Conservation (phyloP, 2,888 invertebrate genomes). For the Trichacis sp. region DNA sequence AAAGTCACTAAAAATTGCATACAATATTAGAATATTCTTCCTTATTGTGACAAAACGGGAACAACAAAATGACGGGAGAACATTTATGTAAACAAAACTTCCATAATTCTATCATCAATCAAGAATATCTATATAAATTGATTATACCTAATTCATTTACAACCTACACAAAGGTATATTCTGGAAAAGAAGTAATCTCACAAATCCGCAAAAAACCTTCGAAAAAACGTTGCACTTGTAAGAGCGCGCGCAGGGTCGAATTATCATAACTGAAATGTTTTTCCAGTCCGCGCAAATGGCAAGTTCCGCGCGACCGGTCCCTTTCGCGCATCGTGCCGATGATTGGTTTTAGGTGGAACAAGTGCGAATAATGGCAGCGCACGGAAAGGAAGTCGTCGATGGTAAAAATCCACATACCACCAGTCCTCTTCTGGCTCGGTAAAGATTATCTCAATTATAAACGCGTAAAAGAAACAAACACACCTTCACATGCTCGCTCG, state of each 20-base stretch:
- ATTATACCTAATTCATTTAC: too few relatives aligned
- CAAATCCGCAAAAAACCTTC: too few relatives aligned
- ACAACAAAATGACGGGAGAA: too few relatives aligned
- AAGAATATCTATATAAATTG: too few relatives aligned
- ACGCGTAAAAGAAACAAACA: conserved; percentile 63
- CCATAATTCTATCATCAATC: too few relatives aligned
- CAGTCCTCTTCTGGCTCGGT: conserved; percentile 48
- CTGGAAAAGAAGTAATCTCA: too few relatives aligned
- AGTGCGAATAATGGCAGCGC: conserved; percentile 46
- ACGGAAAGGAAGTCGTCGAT: conserved; percentile 53
- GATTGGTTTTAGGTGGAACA: conserved; percentile 43
- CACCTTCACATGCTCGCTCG: conserved; percentile 53
- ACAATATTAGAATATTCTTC: too few relatives aligned
- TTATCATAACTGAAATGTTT: conserved; percentile 38
- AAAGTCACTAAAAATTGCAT: too few relatives aligned
- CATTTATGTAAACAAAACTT: too few relatives aligned
- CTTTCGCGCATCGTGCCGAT: conserved; percentile 35
- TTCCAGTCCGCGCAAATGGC: conserved; percentile 31
- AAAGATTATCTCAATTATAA: conserved; percentile 65
- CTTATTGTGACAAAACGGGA: too few relatives aligned
- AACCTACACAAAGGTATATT: too few relatives aligned
- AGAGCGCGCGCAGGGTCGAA: conserved; percentile 10
- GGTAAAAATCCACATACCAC: conserved; percentile 61
- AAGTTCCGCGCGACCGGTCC: conserved; percentile 29
- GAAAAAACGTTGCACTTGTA: too few relatives aligned